These are phyloP conservation scores for Micrasema minimum DNA, from an alignment of 1,140 invertebrate genomes.

Conservation along the genomic window DNA sequence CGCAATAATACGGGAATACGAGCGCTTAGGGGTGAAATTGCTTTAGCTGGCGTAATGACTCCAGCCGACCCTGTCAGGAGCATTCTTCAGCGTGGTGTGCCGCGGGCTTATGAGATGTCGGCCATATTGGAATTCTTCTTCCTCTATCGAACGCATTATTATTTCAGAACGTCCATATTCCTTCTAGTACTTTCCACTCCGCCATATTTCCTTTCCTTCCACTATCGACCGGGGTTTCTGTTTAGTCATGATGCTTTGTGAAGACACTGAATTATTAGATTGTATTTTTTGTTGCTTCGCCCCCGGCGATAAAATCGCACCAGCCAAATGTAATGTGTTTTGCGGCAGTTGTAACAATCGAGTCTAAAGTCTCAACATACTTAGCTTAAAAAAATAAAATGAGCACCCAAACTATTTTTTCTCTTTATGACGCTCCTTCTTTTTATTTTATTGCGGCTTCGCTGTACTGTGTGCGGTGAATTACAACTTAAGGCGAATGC, in stretches of 20 bases:
- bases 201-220: constrained; percentile 3
- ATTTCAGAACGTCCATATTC: constrained; percentile 36
- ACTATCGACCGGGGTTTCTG: constrained; percentile 15
- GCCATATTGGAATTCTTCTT: constrained; percentile 40
- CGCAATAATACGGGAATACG: not conserved
- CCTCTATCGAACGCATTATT: constrained; percentile 38
- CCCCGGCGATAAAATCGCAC: too few relatives aligned
- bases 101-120: constrained; percentile 31
- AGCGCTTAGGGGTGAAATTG: constrained; percentile 8
- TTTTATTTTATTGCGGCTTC: too few relatives aligned
- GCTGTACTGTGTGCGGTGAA: too few relatives aligned
- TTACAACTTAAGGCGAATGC: too few relatives aligned
- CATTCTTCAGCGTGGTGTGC: constrained; percentile 19
- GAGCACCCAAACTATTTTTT: too few relatives aligned
- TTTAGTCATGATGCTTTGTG: constrained; percentile 7
- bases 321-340: too few relatives aligned
- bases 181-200: constrained; percentile 4
- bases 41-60: not conserved
- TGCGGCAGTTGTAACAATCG: too few relatives aligned
- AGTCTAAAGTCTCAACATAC: too few relatives aligned
- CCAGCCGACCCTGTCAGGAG: constrained; percentile 6
- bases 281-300: not conserved
- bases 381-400: too few relatives aligned
- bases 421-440: too few relatives aligned
- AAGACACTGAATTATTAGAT: constrained; percentile 10